Conservation (phyloP, 2,888 invertebrate species). For the Ophioninae sp. region DNA sequence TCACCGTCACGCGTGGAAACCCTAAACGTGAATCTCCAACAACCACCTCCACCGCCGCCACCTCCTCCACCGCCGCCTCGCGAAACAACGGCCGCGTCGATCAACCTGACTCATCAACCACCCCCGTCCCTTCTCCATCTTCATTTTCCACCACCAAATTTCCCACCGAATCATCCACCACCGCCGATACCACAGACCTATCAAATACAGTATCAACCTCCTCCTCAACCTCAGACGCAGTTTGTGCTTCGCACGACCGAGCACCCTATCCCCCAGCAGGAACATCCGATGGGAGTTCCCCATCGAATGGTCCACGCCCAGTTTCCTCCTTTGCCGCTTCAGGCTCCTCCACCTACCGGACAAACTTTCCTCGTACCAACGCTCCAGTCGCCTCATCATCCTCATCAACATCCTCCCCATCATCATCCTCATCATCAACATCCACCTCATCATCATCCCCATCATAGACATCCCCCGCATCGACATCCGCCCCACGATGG, state of each 20-base stretch:
- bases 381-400: slow-evolving; percentile 71
- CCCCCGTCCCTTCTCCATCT: slow-evolving; percentile 77
- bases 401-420: slow-evolving; percentile 62
- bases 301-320: slow-evolving; percentile 68
- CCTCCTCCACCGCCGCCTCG: neutral
- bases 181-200: slow-evolving; percentile 80
- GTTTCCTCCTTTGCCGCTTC: slow-evolving; percentile 75
- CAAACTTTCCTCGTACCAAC: slow-evolving; percentile 76
- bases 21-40: slow-evolving; percentile 78
- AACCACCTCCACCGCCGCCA: slow-evolving; percentile 75
- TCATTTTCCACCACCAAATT: slow-evolving; percentile 79
- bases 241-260: slow-evolving; percentile 78
- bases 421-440: slow-evolving; percentile 61
- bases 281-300: slow-evolving; percentile 30
- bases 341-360: slow-evolving; percentile 74
- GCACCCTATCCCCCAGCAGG: slow-evolving; percentile 72
- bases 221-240: slow-evolving; percentile 76
- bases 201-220: slow-evolving; percentile 79
- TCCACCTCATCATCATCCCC: slow-evolving; percentile 19
- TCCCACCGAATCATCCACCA: slow-evolving; percentile 79
- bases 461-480: slow-evolving; percentile 31
- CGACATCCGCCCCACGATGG: slow-evolving; percentile 72
- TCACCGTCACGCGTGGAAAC: slow-evolving; percentile 74
- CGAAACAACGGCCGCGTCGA: slow-evolving; percentile 58
- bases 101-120: slow-evolving; percentile 77